Evolutionary conservation across 2,888 invertebrate species (phyloP).

Genomic region (Agonopterix alstromeriana): DNA sequence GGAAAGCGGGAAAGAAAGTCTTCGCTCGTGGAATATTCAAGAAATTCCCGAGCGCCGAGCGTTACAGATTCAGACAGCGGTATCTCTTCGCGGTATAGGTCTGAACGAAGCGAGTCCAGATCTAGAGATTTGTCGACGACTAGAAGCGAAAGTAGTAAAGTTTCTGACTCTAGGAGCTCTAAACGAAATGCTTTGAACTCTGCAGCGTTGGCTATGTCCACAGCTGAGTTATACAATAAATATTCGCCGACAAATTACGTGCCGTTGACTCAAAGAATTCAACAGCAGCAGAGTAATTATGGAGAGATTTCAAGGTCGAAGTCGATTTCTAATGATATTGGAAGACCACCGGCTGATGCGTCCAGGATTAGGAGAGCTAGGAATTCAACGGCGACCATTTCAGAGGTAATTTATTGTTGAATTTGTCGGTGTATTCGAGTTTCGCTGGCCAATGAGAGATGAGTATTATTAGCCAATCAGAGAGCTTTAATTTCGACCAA

Average conservation of each 20-base stretch:
- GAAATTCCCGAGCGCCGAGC: conserved; percentile 58
- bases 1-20: conserved; percentile 60
- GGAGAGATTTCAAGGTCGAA: conserved; percentile 70
- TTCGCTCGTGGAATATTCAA: conserved; percentile 52
- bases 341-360: conserved; percentile 57
- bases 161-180: conserved; percentile 46
- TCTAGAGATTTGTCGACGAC: conserved; percentile 72
- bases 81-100: conserved; percentile 48
- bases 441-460: background rate
- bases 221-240: conserved; percentile 83
- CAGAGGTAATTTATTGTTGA: conserved; percentile 40
- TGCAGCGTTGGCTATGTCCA: conserved; percentile 74
- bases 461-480: background rate
- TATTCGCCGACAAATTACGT: conserved; percentile 86
- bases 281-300: conserved; percentile 40
- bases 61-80: conserved; percentile 68
- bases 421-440: conserved; percentile 8
- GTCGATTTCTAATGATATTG: conserved; percentile 77
- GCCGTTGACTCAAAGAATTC: conserved; percentile 71
- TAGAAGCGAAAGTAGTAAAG: conserved; percentile 71
- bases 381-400: conserved; percentile 52
- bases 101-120: conserved; percentile 71
- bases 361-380: conserved; percentile 50
- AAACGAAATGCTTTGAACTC: conserved; percentile 53
- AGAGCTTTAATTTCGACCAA: no score